phyloP scores from a whole-genome alignment of 2,797 vertebrate genomes.

The Catamblyrhynchus diadema region DNA sequence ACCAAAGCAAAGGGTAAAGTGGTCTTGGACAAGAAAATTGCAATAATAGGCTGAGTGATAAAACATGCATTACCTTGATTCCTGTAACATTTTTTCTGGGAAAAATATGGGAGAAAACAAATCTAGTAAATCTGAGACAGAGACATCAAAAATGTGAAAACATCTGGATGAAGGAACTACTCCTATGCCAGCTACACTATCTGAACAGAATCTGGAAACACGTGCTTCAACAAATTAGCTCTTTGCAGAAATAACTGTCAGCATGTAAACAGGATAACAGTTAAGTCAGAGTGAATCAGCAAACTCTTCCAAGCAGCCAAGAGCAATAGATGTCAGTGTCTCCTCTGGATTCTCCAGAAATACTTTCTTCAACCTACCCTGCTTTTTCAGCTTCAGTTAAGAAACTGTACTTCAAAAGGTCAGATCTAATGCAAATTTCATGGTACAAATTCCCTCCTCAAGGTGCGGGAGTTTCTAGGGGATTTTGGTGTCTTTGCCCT shows the following conservation, averaged over 20 bases:
- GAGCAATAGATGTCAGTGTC: neutral
- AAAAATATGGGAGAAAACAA: neutral
- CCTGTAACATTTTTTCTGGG: neutral
- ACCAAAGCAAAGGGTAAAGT: neutral
- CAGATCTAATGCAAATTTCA: neutral
- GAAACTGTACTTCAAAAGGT: neutral
- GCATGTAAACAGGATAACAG: constrained; percentile 41
- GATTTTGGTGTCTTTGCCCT: neutral
- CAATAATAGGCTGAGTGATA: neutral
- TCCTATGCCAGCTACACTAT: neutral
- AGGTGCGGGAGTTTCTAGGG: neutral
- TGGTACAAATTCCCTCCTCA: neutral
- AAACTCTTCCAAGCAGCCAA: neutral
- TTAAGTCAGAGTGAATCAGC: constrained; percentile 56
- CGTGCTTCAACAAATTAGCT: neutral
- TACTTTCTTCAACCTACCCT: neutral
- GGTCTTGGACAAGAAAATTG: neutral
- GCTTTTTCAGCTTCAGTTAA: neutral
- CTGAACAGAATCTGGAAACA: neutral
- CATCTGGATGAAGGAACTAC: neutral
- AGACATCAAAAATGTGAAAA: neutral
- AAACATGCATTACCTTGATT: neutral
- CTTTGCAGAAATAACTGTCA: neutral
- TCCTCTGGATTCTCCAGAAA: neutral
- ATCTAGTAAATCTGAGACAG: neutral